phyloP scores from a whole-genome alignment of 2,888 invertebrate genomes.

The Pseudococcus longispinus region DNA sequence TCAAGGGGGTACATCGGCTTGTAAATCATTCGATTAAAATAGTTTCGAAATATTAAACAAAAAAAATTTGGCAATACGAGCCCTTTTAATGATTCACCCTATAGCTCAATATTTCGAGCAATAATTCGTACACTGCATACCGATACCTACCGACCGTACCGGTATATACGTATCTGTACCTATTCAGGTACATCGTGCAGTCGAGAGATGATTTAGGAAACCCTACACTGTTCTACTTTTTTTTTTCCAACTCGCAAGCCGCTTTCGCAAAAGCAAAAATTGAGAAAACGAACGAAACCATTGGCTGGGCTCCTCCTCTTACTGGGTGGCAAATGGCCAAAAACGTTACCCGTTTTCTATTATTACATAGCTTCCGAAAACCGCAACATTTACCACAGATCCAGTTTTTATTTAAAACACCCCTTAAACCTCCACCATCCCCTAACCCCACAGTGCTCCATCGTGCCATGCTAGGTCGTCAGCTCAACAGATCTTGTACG shows the following conservation, averaged over 20 bases:
- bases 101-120: not conserved
- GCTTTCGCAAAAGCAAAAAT: not conserved
- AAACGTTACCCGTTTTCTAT: slow-evolving; percentile 47
- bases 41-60: slow-evolving; percentile 28
- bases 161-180: not conserved
- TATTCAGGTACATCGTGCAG: not conserved
- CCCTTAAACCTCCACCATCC: not conserved
- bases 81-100: slow-evolving; percentile 19
- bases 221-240: not conserved
- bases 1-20: not conserved
- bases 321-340: slow-evolving; percentile 49
- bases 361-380: slow-evolving; percentile 52
- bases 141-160: not conserved
- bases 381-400: slow-evolving; percentile 52
- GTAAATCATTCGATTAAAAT: slow-evolving; percentile 41
- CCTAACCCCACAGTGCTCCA: not conserved
- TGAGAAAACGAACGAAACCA: not conserved
- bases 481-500: slow-evolving; percentile 21
- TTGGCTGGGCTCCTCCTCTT: slow-evolving; percentile 32
- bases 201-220: slow-evolving; percentile 35
- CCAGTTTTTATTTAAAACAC: slow-evolving; percentile 37
- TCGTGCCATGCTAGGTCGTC: not conserved
- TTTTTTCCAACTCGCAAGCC: not conserved
- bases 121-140: not conserved
- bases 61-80: slow-evolving; percentile 18